Evolutionary conservation across 2,888 invertebrate genomes (phyloP).

Genomic region (Metopia argyrocephala): DNA sequence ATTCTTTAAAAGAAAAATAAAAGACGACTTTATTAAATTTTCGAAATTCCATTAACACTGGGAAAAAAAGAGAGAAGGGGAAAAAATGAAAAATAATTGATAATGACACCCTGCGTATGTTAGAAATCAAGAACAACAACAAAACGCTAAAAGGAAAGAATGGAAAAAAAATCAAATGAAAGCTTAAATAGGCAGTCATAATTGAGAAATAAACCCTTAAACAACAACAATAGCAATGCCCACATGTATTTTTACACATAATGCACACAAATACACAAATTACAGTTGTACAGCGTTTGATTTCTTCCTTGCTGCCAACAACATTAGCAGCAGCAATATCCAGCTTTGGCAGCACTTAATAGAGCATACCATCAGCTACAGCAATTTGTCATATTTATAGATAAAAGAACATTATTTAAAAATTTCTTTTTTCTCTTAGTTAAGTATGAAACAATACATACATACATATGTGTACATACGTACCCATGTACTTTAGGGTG

Average conservation of each 20-base stretch:
- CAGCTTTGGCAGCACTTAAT: constrained; percentile 52
- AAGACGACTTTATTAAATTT: constrained; percentile 68
- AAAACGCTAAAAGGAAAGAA: constrained; percentile 32
- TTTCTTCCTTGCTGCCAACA: background rate
- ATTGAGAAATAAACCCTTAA: constrained; percentile 59
- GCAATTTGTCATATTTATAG: constrained; percentile 63
- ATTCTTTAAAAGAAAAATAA: constrained; percentile 7
- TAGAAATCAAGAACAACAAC: constrained; percentile 51
- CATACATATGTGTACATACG: background rate
- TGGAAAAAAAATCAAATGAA: constrained; percentile 23
- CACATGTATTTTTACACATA: constrained; percentile 49
- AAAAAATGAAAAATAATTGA: constrained; percentile 57
- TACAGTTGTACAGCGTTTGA: background rate
- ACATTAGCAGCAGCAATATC: constrained; percentile 35
- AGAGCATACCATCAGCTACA: constrained; percentile 61
- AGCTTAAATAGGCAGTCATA: constrained; percentile 22
- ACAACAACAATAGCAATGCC: constrained; percentile 24
- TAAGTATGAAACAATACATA: background rate
- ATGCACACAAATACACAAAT: background rate
- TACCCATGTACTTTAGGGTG: too few species aligned
- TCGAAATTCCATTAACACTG: constrained; percentile 69
- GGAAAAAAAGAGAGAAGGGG: constrained; percentile 37
- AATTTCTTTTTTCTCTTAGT: constrained; percentile 4
- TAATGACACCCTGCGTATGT: constrained; percentile 61
- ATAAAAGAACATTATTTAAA: constrained; percentile 40